Base-by-base conservation (phyloP, 2,113 vertebrate genomes). In the Emydura subglobosa region DNA sequence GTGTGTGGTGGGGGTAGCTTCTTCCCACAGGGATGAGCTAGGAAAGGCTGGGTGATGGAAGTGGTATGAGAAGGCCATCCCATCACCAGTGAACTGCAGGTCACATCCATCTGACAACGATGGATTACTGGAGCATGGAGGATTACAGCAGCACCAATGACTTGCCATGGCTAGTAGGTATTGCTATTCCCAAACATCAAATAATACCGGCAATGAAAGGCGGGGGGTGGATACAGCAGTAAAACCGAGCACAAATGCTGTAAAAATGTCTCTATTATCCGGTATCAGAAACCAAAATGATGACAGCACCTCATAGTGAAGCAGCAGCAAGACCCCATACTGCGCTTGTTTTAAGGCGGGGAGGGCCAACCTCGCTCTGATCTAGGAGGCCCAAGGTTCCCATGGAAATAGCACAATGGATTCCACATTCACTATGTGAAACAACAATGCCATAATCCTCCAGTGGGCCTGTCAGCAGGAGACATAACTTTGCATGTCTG, bases 251-350 rank as follows among this genome's bases (percentile, higher is more conserved):
- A 94, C 81, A 0, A 80, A 84, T 61, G 24, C 88, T 87, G 86
- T 89, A 83, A 91, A 91, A 90, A 50, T 1, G 0, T 86, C 96
- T 96, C 94, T 5, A 1, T 80, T 16, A 53, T 53, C 51, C 16
- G 9, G 10, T 81, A 59, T 85, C 95, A 83, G 86, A 93, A 4
- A 3, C 88, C 0, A 0, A 47, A 91, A 82, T 51, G 85, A 5
- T 39, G 55, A 91, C 97, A 97, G 97, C 96, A 97, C 97, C 97
- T 96, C 31, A 0, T 53, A 85, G 87, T 79, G 84, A 96, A 96
- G 86, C 95, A 90, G 94, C 93, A 96, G 95, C 94, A 94, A 87
- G 88, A 53, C 86, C 1, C 0, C 3, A 88, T 88, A 94, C 90
- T 85, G 95, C 47, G 95, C 93, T 92, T 51, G 87, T 82, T 47